phyloP scores from a whole-genome alignment of 2,113 vertebrate species.

The Dromas ardeola region DNA sequence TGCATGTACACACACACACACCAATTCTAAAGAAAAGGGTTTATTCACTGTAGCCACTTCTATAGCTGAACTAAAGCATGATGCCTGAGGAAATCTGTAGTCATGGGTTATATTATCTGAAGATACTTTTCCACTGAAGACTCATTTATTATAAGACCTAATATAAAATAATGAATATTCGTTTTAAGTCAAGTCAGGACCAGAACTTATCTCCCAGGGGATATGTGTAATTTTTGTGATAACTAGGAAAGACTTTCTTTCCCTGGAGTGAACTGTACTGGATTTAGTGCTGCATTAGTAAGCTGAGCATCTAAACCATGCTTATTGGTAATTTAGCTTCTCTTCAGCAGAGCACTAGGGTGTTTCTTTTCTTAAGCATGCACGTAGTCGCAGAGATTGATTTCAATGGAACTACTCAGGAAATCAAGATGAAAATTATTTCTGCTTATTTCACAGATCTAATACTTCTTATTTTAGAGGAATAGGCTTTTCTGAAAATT shows the following conservation, averaged over 20 bases:
- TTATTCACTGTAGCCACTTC: not conserved
- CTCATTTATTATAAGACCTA: constrained; percentile 13
- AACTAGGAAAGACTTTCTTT: constrained; percentile 13
- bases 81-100: not conserved
- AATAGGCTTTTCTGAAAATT: constrained; percentile 2
- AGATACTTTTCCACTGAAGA: constrained; percentile 10
- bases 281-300: constrained; percentile 24
- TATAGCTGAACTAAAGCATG: not conserved
- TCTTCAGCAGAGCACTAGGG: not conserved
- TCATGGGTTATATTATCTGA: not conserved
- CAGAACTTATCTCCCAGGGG: not conserved
- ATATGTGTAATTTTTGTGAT: constrained; percentile 18
- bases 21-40: not conserved
- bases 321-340: constrained; percentile 16
- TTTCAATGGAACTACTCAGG: not conserved
- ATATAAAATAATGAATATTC: constrained; percentile 43
- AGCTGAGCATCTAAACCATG: not conserved
- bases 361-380: constrained; percentile 21
- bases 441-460: constrained; percentile 1
- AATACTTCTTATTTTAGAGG: not conserved
- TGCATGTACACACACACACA: not conserved
- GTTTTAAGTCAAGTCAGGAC: constrained; percentile 19
- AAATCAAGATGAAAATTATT: constrained; percentile 6
- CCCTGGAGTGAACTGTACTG: not conserved
- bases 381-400: not conserved